phyloP scores from a whole-genome alignment of 2,888 invertebrate genomes.

The Hyposoter didymator region DNA sequence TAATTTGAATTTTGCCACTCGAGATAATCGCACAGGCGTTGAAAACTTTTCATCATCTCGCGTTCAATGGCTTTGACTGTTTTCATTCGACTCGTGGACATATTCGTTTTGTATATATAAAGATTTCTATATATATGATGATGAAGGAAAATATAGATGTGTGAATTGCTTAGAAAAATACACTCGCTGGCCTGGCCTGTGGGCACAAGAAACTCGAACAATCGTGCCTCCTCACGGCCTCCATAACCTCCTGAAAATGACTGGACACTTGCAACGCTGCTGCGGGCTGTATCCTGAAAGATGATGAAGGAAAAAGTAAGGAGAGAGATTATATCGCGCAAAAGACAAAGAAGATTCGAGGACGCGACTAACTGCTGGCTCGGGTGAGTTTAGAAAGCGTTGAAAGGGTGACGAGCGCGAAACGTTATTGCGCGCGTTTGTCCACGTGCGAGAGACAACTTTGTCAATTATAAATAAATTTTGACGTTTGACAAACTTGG shows the following conservation, averaged over 20 bases:
- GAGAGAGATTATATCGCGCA: conserved; percentile 12
- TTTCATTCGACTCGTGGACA: conserved; percentile 33
- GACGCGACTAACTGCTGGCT: conserved; percentile 43
- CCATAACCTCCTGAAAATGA: conserved; percentile 91
- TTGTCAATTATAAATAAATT: conserved; percentile 26
- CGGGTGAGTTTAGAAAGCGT: conserved; percentile 70
- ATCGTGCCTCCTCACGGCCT: conserved; percentile 89
- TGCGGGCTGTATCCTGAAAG: conserved; percentile 87
- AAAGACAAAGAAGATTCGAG: conserved; percentile 52
- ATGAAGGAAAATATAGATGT: too few relatives aligned
- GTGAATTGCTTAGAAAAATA: conserved; percentile 71
- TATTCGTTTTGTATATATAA: conserved; percentile 25
- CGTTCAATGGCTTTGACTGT: conserved; percentile 49
- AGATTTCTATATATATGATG: too few relatives aligned
- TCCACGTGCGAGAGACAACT: conserved; percentile 1
- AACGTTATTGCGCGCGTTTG: conserved; percentile 22
- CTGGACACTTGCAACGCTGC: conserved; percentile 87
- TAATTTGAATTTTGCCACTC: conserved; percentile 50
- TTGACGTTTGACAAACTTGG: conserved; percentile 24
- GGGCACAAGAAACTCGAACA: conserved; percentile 88
- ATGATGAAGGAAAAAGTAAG: conserved; percentile 53
- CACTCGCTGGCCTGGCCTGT: conserved; percentile 78
- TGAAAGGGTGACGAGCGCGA: conserved; percentile 63
- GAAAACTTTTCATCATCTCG: conserved; percentile 26
- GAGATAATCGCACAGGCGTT: conserved; percentile 28